These are phyloP conservation scores for Aleadryas rufinucha DNA, from an alignment of 2,113 vertebrate species.

Conservation along the genomic window DNA sequence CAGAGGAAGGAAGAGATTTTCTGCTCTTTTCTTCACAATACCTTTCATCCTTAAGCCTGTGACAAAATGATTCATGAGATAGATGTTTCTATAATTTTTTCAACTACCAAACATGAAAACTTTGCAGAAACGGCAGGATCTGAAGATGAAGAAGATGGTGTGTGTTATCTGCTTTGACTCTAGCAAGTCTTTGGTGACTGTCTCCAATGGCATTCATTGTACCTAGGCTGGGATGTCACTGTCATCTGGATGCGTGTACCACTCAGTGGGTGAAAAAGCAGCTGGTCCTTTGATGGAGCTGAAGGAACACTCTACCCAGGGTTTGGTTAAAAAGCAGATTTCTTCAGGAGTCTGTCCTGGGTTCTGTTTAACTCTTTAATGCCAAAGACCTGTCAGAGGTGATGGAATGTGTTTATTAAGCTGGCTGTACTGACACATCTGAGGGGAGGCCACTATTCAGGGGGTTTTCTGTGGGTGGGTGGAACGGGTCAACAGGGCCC, in stretches of 20 bases:
- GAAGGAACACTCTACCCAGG: no score
- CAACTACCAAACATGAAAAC: neutral
- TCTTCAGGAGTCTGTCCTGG: neutral
- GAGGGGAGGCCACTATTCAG: neutral
- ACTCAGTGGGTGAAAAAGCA: neutral
- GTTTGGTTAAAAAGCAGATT: neutral
- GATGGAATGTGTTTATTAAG: neutral
- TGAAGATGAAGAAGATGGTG: neutral
- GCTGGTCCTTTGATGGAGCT: no score
- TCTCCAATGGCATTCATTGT: neutral
- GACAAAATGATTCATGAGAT: neutral
- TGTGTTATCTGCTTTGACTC: neutral
- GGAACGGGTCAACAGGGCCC: neutral
- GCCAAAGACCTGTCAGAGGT: neutral
- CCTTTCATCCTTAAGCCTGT: neutral
- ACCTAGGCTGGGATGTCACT: neutral
- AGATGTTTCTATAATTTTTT: neutral
- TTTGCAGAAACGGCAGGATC: neutral
- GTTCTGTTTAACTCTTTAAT: neutral
- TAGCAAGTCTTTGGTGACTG: neutral
- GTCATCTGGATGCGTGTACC: neutral
- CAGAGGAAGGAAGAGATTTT: neutral
- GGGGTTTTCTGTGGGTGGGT: neutral
- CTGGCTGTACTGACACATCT: neutral
- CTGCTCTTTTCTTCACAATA: neutral